Percentiles rank a stretch among this genome's conserved stretches.
phyloP scores from a whole-genome alignment of 1,140 invertebrate species.

The Brachionus paranguensis region DNA sequence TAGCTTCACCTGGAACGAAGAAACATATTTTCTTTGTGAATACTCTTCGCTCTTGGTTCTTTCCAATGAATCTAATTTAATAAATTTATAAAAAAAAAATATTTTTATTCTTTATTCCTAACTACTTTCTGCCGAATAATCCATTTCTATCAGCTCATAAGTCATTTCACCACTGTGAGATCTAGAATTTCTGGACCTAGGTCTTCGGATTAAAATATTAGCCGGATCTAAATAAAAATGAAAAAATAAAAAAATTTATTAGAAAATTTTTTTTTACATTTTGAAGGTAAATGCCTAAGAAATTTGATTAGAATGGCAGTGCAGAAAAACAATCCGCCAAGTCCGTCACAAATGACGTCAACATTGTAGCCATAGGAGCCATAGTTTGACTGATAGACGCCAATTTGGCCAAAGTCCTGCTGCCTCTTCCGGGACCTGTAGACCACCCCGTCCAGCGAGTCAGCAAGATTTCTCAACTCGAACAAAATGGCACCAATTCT shows the following conservation, averaged over 20 bases:
- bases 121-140: background rate
- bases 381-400: conserved; percentile 10
- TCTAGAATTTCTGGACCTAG: background rate
- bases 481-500: background rate
- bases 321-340: background rate
- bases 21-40: background rate
- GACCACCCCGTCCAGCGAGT: conserved; percentile 14
- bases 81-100: background rate
- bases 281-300: background rate
- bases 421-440: background rate
- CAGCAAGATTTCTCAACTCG: conserved; percentile 10
- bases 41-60: background rate
- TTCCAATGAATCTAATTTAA: background rate
- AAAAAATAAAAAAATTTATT: too few relatives aligned
- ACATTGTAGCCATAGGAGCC: conserved; percentile 26
- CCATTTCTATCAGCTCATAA: background rate
- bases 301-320: conserved; percentile 15
- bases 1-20: background rate
- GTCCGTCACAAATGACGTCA: conserved; percentile 10
- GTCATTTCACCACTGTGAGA: background rate
- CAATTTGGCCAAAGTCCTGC: background rate
- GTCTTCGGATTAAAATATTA: background rate
- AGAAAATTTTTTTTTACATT: background rate
- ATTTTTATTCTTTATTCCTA: background rate
- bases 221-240: background rate